These are phyloP conservation scores for Iselma pallidipennis DNA, from an alignment of 2,888 invertebrate genomes.

Conservation along the genomic window DNA sequence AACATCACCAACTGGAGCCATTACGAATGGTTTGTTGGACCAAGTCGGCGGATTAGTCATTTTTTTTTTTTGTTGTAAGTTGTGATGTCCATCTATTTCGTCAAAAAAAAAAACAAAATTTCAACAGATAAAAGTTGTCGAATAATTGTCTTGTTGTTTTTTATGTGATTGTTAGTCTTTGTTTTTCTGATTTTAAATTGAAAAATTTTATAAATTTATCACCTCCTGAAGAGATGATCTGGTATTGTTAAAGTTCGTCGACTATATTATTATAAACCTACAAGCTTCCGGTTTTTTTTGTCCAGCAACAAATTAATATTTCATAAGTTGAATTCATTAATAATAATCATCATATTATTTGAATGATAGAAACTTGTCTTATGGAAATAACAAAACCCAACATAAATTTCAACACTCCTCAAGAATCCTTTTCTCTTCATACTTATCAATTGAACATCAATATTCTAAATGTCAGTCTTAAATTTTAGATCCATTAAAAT, in stretches of 20 bases:
- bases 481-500: not conserved
- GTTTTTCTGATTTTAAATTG: not conserved
- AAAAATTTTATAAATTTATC: not conserved
- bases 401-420: too few species aligned
- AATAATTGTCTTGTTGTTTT: not conserved
- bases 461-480: not conserved
- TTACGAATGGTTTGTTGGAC: not conserved
- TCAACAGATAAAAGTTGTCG: not conserved
- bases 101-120: not conserved
- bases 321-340: not conserved
- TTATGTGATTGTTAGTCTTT: not conserved
- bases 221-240: not conserved
- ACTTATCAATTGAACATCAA: too few species aligned
- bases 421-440: too few species aligned
- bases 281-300: not conserved
- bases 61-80: too few species aligned
- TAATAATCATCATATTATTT: too few species aligned
- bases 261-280: not conserved
- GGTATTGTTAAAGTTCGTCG: not conserved
- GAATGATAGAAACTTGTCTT: too few species aligned
- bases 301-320: not conserved
- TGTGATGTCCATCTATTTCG: not conserved
- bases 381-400: too few species aligned
- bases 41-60: not conserved
- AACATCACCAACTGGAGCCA: conserved; percentile 11